Conservation (phyloP, 1,140 invertebrate genomes). For the Aethina tumida region DNA sequence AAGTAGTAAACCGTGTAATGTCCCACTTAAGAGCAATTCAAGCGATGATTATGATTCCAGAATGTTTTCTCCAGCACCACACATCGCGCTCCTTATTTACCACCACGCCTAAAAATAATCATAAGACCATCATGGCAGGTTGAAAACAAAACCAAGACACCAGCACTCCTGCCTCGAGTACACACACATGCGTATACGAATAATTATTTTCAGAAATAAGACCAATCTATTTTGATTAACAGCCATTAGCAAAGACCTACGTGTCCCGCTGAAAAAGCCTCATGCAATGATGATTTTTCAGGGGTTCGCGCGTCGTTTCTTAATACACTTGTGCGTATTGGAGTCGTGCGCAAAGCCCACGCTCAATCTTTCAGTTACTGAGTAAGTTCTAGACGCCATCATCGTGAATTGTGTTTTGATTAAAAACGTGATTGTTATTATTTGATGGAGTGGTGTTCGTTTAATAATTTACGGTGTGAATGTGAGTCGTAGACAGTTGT, state of each 20-base stretch:
- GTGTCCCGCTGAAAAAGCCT: background rate
- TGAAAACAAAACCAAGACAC: slow-evolving; percentile 11
- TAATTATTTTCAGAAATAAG: slow-evolving; percentile 24
- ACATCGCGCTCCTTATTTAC: too few species aligned
- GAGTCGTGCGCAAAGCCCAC: background rate
- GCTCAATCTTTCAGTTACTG: background rate
- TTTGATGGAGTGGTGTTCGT: slow-evolving; percentile 1
- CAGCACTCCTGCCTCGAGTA: slow-evolving; percentile 11
- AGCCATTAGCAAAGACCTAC: slow-evolving; percentile 9
- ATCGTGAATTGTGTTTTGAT: slow-evolving; percentile 2
- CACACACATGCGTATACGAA: slow-evolving; percentile 17
- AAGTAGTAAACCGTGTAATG: background rate
- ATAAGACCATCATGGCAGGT: slow-evolving; percentile 6
- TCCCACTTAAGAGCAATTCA: slow-evolving; percentile 1
- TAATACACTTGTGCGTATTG: slow-evolving; percentile 2
- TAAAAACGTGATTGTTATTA: background rate
- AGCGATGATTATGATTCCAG: background rate
- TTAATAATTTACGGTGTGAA: background rate
- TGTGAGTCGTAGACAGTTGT: background rate
- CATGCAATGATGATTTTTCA: slow-evolving; percentile 3
- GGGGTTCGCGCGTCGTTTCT: slow-evolving; percentile 5
- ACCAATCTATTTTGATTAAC: slow-evolving; percentile 15
- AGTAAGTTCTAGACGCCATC: background rate
- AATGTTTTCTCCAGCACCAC: slow-evolving; percentile 9
- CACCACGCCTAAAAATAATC: slow-evolving; percentile 7